Conservation (phyloP, 2,888 invertebrate species). For the Elysia crispata region DNA sequence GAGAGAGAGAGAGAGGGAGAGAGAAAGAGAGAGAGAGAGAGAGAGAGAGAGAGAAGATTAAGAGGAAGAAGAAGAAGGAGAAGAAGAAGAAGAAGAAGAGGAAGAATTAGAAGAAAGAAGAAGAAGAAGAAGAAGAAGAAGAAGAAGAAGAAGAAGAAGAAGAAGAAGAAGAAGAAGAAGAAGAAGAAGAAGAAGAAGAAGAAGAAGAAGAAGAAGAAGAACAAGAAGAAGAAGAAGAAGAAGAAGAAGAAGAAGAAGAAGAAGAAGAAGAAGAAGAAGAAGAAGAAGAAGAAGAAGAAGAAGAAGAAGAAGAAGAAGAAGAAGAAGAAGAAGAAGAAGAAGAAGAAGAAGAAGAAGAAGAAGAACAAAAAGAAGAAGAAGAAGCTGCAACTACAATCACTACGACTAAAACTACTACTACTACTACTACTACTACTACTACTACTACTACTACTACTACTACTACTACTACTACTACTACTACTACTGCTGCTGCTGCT, state of each 20-base stretch:
- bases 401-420: too few relatives aligned
- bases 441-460: too few relatives aligned
- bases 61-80: not conserved
- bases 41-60: slow-evolving; percentile 4
- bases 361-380: slow-evolving; percentile 5
- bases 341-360: not conserved
- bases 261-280: not conserved
- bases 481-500: too few relatives aligned
- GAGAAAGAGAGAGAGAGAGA: slow-evolving; percentile 18
- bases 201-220: not conserved
- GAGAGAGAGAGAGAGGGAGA: slow-evolving; percentile 18
- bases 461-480: too few relatives aligned
- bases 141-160: not conserved
- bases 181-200: not conserved
- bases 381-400: not conserved
- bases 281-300: too few relatives aligned
- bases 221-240: not conserved
- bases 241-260: not conserved
- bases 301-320: not conserved
- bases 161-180: not conserved
- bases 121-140: not conserved
- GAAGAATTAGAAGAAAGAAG: not conserved
- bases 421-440: too few relatives aligned
- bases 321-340: not conserved
- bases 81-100: not conserved